These are phyloP conservation scores for Noctilio leporinus DNA, from an alignment of 2,113 vertebrate genomes.

Conservation along the genomic window DNA sequence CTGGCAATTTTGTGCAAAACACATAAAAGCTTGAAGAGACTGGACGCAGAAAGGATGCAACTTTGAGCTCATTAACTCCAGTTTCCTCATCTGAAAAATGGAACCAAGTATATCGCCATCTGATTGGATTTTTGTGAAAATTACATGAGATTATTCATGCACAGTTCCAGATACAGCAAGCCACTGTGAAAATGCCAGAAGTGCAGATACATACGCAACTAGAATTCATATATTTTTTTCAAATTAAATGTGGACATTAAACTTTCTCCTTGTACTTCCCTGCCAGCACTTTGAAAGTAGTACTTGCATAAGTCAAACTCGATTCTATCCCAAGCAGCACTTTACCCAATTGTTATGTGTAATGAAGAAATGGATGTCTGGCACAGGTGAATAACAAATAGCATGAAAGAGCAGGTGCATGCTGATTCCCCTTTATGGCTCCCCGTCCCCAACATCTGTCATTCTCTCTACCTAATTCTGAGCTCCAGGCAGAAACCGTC, in stretches of 20 bases:
- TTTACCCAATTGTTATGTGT: not conserved
- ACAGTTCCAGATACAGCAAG: not conserved
- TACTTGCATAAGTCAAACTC: not conserved
- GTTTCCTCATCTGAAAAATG: not conserved
- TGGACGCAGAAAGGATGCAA: not conserved
- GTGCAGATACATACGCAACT: not conserved
- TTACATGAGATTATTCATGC: not conserved
- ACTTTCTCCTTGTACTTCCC: not conserved
- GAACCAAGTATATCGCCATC: not conserved
- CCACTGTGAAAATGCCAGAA: not conserved
- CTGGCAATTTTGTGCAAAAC: not conserved
- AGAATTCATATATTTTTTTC: not conserved
- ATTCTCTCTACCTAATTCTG: not conserved
- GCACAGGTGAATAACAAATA: not conserved
- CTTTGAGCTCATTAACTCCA: not conserved
- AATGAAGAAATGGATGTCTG: not conserved
- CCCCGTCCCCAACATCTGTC: not conserved
- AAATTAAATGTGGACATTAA: not conserved
- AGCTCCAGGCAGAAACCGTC: not conserved
- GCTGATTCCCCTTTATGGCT: not conserved
- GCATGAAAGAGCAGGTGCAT: not conserved
- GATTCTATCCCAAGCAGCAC: not conserved
- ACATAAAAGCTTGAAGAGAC: not conserved
- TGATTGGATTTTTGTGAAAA: not conserved
- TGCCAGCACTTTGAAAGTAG: not conserved